Base-by-base conservation (phyloP, 2,888 invertebrate genomes). In the Ethmia dodecea region DNA sequence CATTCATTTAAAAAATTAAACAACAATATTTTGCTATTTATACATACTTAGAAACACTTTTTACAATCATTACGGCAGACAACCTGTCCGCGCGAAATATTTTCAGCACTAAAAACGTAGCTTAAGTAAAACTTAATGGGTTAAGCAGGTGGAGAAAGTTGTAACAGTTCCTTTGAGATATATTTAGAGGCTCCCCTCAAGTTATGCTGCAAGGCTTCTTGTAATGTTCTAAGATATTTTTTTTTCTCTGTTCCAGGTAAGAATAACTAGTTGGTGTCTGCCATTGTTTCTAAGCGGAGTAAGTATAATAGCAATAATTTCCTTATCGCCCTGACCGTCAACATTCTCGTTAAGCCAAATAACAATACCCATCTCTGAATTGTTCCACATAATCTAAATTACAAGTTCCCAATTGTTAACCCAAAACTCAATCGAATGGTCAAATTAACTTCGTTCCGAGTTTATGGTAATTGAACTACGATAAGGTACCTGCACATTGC, bases 131-230 rank as follows among this genome's bases (percentile, higher is more conserved):
- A 63, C 62, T 56, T 70, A 68, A 71, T 70, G 64, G 60, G 56
- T 57, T 70, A 70, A 65, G 60, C 60, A 64, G 66, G 65, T 62
- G 56, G 56, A 58, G 53, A 58, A 60, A 63, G 56, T 55, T 60
- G 51, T 57, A 22, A 8, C 22, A 8, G 22, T 22, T 57, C 60
- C 66, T 73, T 68, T 71, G 67, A 72, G 61, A 68, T 65, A 64
- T 60, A 64, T 68, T 68, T 63, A 58, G 57, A 22, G n/a, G 22
- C 3, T 22, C n/a, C 22, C 9, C n/a, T 22, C 8, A 22, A 22
- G 8, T 4, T 22, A 22, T 22, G 22, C 22, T 22, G 8, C 4
- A n/a, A n/a, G n/a, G n/a, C n/a, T 22, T 9, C 8, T n/a, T 22
- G n/a, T 26, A 26, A 26, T 8, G 12, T 3, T 26, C 11, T 26